Conservation (phyloP, 2,797 vertebrate species). For the Galagoides demidoff region DNA sequence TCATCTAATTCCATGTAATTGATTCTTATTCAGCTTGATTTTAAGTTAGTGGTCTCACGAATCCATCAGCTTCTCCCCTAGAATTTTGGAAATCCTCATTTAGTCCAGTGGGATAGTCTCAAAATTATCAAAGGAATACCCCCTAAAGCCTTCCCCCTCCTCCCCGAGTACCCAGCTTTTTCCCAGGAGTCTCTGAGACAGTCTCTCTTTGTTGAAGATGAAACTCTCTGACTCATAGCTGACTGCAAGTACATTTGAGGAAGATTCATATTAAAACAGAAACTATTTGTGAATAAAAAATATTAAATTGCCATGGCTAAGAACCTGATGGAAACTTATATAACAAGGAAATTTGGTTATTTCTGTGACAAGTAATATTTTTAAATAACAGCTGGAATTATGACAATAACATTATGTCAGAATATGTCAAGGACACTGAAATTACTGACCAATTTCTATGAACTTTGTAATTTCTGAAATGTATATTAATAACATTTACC, state of each 20-base stretch:
- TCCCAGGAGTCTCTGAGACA: neutral
- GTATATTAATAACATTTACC: neutral
- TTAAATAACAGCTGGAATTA: neutral
- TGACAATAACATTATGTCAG: neutral
- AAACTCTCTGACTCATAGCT: neutral
- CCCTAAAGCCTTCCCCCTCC: neutral
- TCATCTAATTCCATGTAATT: neutral
- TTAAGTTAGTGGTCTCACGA: neutral
- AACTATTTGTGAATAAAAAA: neutral
- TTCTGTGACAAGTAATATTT: neutral
- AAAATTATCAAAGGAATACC: neutral
- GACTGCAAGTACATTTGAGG: neutral
- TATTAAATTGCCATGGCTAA: neutral
- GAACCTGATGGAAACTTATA: neutral
- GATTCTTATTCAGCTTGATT: neutral
- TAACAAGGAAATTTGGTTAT: neutral
- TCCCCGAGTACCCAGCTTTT: neutral
- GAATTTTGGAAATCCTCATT: neutral
- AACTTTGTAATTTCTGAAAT: neutral
- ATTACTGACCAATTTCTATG: neutral
- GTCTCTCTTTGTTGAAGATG: neutral
- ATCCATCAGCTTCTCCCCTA: neutral
- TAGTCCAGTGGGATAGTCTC: neutral
- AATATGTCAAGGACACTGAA: too few species aligned
- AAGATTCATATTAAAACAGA: neutral